Evolutionary conservation across 2,888 invertebrate species (phyloP), one percentile per base, ranked within the genome.

Genomic region (Melieria picta): DNA sequence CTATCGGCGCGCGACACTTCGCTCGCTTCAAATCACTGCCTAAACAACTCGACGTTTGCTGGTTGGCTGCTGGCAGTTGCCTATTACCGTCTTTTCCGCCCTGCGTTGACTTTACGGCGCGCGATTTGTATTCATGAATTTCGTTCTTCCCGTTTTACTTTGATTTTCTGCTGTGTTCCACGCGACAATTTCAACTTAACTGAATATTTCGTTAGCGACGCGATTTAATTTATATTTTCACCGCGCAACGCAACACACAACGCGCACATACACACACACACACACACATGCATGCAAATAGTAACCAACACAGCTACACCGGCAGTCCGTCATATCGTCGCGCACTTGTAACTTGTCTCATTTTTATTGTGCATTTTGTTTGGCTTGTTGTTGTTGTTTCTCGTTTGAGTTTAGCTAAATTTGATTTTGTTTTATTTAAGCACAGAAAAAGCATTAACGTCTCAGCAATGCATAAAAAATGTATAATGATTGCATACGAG

Each of bases 171-270:
- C 66, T 72, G 75, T 76, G 71, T 69, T 76, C 61, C 72, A 65
- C 71, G 76, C 77, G 74, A 76, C 80, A 80, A 77, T 78, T 80
- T 78, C 77, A 80, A 74, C 80, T 77, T 78, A 79, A 83, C 83
- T 83, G 84, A 83, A 78, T 80, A 75, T 76, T 79, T 77, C 76
- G 76, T 79, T 77, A 79, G 74, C 76, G 76, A 77, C 78, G 77
- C 75, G 75, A 78, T 79, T 79, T 78, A 78, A 81, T 83, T 83
- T 83, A 83, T 79, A 77, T 71, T 60, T 62, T 50, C 79, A 65
- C 9, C 50, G 9, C 11, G 3, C 11, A 30, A 30, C 1, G 30
- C 30, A 30, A 50, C 50, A 50, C 11, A 50, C 50, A 50, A 65
- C 43, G 50, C 48, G 3, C 5, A 50, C 16, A 16, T 5, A 56